These are phyloP conservation scores for Ephydatia muelleri DNA, from an alignment of 37 sponge, comb jelly and placozoan species.

Conservation along the genomic window DNA sequence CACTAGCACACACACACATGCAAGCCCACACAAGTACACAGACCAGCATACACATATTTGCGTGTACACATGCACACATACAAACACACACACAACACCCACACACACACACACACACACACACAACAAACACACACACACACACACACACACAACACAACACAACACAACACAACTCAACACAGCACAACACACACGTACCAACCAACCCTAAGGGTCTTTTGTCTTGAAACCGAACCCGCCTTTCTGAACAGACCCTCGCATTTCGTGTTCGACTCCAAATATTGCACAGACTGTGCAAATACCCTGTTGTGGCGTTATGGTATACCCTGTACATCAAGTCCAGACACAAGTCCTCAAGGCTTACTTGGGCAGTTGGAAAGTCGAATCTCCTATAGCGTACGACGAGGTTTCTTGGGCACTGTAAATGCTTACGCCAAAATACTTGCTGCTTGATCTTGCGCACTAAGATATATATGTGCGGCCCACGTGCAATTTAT, in stretches of 20 bases:
- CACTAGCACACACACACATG: not conserved
- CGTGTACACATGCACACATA: not conserved
- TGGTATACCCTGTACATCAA: not conserved
- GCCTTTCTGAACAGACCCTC: conserved; percentile 77
- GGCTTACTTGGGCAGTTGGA: conserved; percentile 6
- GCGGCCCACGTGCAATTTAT: not conserved
- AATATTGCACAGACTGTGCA: conserved; percentile 31
- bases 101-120: not conserved
- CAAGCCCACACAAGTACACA: conserved; percentile 2
- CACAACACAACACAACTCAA: not conserved
- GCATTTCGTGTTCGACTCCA: conserved; percentile 22
- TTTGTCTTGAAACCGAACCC: conserved; percentile 68
- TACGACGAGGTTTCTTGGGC: not conserved
- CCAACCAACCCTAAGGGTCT: conserved; percentile 43
- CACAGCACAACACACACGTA: not conserved
- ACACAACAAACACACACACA: conserved; percentile 12
- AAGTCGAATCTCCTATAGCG: not conserved
- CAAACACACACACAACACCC: conserved; percentile 7
- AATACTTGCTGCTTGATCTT: not conserved
- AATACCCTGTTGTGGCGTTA: conserved; percentile 21
- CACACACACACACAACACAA: conserved; percentile 15
- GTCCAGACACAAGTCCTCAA: not conserved
- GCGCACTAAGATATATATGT: not conserved
- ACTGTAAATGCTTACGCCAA: not conserved
- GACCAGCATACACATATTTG: not conserved